A percentile compares a stretch with the other conserved stretches of the same genome.
Conservation (phyloP, 2,888 invertebrate species). For the Heteromyza rotundicornis region DNA sequence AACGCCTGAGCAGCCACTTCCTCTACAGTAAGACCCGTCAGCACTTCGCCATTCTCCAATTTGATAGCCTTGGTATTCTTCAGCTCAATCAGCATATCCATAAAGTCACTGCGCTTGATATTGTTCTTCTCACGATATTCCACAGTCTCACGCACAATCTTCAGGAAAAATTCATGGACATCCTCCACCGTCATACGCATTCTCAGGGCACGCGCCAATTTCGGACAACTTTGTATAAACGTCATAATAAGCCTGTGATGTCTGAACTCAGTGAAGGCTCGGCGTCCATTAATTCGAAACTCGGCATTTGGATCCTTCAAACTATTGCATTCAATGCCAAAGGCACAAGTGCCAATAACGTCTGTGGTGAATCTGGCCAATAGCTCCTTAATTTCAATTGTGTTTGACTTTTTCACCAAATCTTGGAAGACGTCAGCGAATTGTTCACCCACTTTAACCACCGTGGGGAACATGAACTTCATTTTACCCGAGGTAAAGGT, state of each 20-base stretch:
- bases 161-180: constrained; percentile 46
- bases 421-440: constrained; percentile 12
- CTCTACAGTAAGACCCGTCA: constrained; percentile 47
- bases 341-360: constrained; percentile 62
- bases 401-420: neutral
- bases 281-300: constrained; percentile 45
- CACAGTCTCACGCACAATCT: constrained; percentile 57
- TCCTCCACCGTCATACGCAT: constrained; percentile 38
- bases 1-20: constrained; percentile 66
- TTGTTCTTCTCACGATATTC: constrained; percentile 51
- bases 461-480: constrained; percentile 50
- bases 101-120: constrained; percentile 61
- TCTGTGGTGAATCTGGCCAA: constrained; percentile 62
- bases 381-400: constrained; percentile 58
- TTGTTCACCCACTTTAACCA: constrained; percentile 42
- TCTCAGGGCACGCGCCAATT: constrained; percentile 38
- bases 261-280: constrained; percentile 33
- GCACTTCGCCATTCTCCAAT: constrained; percentile 24
- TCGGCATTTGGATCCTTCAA: constrained; percentile 52
- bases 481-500: constrained; percentile 58
- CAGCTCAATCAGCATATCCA: constrained; percentile 62
- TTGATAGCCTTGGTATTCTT: constrained; percentile 39
- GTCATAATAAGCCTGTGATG: constrained; percentile 31
- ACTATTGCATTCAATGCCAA: constrained; percentile 61
- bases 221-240: constrained; percentile 40